phyloP scores from a whole-genome alignment of 2,797 vertebrate species.

The Natrix natrix region DNA sequence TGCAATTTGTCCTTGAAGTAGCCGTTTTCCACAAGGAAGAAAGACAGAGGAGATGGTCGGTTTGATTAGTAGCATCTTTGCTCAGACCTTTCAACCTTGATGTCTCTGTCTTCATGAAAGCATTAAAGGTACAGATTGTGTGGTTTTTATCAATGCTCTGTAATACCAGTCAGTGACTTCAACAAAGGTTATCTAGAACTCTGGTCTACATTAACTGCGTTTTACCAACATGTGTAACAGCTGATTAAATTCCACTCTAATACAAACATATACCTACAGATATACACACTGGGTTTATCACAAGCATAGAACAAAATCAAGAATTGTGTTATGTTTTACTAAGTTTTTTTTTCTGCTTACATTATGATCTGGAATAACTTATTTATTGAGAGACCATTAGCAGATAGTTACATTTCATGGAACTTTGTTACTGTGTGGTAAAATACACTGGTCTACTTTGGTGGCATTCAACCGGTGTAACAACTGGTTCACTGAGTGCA shows the following conservation, averaged over 20 bases:
- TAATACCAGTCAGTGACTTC: not conserved
- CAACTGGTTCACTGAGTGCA: too few relatives aligned
- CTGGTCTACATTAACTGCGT: not conserved
- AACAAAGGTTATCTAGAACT: not conserved
- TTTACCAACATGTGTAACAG: not conserved
- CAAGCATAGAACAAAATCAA: not conserved
- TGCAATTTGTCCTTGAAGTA: not conserved
- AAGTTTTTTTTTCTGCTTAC: not conserved
- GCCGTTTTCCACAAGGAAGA: not conserved
- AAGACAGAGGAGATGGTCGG: not conserved
- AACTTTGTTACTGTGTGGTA: not conserved
- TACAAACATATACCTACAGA: not conserved
- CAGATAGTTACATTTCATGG: not conserved
- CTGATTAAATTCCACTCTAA: not conserved
- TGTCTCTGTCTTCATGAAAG: not conserved
- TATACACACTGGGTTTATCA: not conserved
- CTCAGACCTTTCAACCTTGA: not conserved
- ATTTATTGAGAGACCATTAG: not conserved
- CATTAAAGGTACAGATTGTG: not conserved
- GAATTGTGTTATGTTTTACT: not conserved
- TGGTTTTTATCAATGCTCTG: not conserved
- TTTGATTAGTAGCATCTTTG: not conserved
- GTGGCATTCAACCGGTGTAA: too few relatives aligned
- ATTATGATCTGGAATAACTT: not conserved
- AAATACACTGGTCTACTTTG: not conserved